Conservation (phyloP, 2,113 vertebrate genomes). For the Cebus imitator region DNA sequence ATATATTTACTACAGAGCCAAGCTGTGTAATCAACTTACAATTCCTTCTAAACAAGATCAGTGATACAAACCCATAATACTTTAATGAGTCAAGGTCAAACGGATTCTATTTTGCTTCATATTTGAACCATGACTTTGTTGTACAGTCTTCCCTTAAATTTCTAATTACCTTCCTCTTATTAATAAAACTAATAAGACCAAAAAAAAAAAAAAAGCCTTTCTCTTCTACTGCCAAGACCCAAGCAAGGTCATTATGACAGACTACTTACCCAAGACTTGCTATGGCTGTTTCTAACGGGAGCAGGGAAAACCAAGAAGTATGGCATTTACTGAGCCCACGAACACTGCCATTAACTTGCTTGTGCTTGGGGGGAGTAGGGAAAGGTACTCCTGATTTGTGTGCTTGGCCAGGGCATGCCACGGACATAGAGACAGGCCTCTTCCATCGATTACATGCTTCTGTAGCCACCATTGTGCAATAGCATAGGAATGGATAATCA, state of each 20-base stretch:
- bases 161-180: neutral
- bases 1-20: neutral
- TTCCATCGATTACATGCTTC: slow-evolving; percentile 66
- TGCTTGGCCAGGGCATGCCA: neutral
- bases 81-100: neutral
- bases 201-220: neutral
- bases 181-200: neutral
- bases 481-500: neutral
- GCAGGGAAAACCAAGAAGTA: neutral
- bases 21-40: neutral
- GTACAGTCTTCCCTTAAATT: neutral
- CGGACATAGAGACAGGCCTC: slow-evolving; percentile 42
- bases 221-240: neutral
- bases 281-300: neutral
- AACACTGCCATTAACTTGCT: slow-evolving; percentile 37
- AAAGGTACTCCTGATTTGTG: slow-evolving; percentile 49
- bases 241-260: neutral
- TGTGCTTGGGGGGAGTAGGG: slow-evolving; percentile 52
- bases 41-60: neutral
- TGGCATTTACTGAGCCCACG: slow-evolving; percentile 41
- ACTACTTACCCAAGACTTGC: neutral
- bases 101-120: neutral
- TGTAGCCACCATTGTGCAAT: neutral
- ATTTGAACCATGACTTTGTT: neutral
- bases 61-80: neutral